phyloP scores from a whole-genome alignment of 64 coral and sea anemone species.

The Acropora tenuis region DNA sequence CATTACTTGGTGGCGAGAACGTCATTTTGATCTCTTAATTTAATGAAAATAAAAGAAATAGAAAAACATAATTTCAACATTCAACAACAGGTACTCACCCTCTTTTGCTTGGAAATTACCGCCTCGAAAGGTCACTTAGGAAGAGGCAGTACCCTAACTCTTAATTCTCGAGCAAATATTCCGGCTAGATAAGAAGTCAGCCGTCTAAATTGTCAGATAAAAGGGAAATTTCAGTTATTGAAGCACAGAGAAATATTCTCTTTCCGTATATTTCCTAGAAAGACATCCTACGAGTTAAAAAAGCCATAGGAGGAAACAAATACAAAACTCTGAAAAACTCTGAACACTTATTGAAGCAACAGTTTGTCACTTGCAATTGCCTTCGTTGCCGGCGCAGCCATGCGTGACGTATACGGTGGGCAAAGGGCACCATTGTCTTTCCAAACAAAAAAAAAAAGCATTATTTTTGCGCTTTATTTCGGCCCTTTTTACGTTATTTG shows the following conservation, averaged over 20 bases:
- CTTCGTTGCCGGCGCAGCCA: background rate
- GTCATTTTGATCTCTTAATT: background rate
- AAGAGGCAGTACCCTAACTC: too few relatives aligned
- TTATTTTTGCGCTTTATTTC: background rate
- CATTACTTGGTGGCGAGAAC: background rate
- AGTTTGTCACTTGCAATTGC: background rate
- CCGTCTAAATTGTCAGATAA: background rate
- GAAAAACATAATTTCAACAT: background rate
- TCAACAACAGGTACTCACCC: background rate
- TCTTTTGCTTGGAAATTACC: too few relatives aligned
- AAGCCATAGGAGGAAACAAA: background rate
- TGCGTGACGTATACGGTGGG: background rate
- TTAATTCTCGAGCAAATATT: background rate
- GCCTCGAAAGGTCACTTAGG: too few relatives aligned
- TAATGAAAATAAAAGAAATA: background rate
- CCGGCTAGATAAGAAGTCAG: too few relatives aligned
- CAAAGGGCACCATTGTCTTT: constrained; percentile 25
- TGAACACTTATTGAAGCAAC: background rate
- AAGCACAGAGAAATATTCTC: background rate
- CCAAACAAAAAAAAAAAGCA: too few relatives aligned
- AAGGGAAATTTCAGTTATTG: background rate
- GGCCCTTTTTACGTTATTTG: background rate
- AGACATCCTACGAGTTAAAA: background rate
- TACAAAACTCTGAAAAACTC: background rate
- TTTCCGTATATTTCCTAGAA: background rate